Conservation (phyloP, 2,888 invertebrate species). For the Drosophila differens region DNA sequence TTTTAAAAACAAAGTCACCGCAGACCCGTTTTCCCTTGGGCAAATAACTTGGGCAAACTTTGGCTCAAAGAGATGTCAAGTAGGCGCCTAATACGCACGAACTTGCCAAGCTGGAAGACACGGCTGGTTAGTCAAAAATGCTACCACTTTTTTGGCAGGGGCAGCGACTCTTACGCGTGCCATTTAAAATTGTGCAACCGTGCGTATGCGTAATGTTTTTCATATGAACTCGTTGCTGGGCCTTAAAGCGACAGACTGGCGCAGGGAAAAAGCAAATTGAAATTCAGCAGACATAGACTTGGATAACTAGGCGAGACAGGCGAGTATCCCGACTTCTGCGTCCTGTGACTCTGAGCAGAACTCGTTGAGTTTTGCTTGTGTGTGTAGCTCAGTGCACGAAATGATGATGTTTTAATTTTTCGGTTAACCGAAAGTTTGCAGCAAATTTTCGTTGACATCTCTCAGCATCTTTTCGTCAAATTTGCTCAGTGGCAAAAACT, state of each 20-base stretch:
- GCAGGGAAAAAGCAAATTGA: constrained; percentile 60
- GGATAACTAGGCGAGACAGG: constrained; percentile 51
- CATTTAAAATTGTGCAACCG: constrained; percentile 80
- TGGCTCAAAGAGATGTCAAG: constrained; percentile 72
- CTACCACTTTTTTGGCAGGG: constrained; percentile 19
- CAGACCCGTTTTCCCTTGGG: constrained; percentile 38
- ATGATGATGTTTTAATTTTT: constrained; percentile 80
- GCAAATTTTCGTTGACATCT: constrained; percentile 60
- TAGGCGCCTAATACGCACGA: constrained; percentile 70
- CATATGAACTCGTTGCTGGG: constrained; percentile 67
- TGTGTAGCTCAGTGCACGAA: constrained; percentile 73
- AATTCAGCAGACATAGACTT: constrained; percentile 69
- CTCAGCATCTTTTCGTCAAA: constrained; percentile 42
- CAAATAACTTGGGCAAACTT: constrained; percentile 60
- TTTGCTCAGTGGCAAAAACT: constrained; percentile 57
- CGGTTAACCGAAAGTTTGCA: constrained; percentile 74
- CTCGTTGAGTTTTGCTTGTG: constrained; percentile 56
- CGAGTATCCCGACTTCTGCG: constrained; percentile 7
- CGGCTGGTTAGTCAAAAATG: constrained; percentile 75
- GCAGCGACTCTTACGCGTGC: constrained; percentile 68
- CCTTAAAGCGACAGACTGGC: constrained; percentile 62
- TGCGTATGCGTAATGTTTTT: constrained; percentile 80
- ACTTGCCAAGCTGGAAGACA: constrained; percentile 55
- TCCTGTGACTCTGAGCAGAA: constrained; percentile 37
- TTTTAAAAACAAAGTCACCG: constrained; percentile 56